Conservation (phyloP, 2,888 invertebrate species). For the Scaptodrosophila latifasciaeformis region DNA sequence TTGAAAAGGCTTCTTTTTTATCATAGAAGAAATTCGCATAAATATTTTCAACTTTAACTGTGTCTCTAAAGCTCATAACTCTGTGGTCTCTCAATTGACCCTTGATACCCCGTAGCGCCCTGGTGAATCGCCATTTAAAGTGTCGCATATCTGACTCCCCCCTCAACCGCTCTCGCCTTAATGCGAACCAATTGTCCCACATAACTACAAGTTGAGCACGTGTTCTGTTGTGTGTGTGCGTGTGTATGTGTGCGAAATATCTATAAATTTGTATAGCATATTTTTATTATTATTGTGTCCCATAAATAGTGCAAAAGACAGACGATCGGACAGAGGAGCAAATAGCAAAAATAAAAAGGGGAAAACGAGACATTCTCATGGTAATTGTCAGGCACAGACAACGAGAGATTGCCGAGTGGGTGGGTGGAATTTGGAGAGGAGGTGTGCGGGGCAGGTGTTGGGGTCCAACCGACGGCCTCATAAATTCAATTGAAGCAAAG, state of each 20-base stretch:
- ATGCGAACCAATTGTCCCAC: not conserved
- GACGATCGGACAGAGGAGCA: too few species aligned
- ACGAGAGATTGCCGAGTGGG: not conserved
- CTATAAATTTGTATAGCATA: conserved; percentile 13
- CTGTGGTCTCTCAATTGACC: too few species aligned
- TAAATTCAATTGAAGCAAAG: conserved; percentile 48
- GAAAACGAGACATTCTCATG: conserved; percentile 11
- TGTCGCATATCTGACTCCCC: too few species aligned
- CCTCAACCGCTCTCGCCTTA: too few species aligned
- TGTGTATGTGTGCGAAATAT: not conserved
- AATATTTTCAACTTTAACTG: too few species aligned
- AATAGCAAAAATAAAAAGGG: too few species aligned
- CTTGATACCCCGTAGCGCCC: too few species aligned
- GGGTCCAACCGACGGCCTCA: conserved; percentile 39
- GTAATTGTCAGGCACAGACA: not conserved
- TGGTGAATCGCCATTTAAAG: too few species aligned
- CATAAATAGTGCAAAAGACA: conserved; percentile 32
- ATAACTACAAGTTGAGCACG: conserved; percentile 21
- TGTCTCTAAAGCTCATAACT: too few species aligned
- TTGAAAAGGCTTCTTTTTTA: too few species aligned
- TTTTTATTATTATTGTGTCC: conserved; percentile 23
- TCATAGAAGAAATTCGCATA: too few species aligned
- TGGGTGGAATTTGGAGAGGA: not conserved
- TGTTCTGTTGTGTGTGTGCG: conserved; percentile 10
- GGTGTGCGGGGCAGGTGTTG: too few species aligned